These are phyloP conservation scores for Heterodera carotae DNA, from an alignment of 1,140 invertebrate genomes.

Conservation along the genomic window DNA sequence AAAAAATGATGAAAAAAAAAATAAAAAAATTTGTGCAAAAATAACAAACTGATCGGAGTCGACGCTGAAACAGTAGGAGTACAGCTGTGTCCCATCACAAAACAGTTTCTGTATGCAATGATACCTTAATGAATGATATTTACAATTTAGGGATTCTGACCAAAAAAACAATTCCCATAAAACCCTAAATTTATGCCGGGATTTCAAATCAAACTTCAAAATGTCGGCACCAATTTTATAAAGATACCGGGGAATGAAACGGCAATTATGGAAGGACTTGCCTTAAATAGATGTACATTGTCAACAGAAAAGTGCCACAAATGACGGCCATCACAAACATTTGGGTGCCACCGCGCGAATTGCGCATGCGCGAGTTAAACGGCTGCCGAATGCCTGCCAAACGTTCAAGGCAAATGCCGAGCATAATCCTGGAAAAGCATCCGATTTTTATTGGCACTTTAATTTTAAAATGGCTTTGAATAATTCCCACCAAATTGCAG, in stretches of 20 bases:
- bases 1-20: too few relatives aligned
- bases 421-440: constrained; percentile 39
- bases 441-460: too few relatives aligned
- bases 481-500: constrained; percentile 23
- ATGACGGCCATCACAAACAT: constrained; percentile 22
- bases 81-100: constrained; percentile 42
- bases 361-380: constrained; percentile 32
- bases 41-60: constrained; percentile 29
- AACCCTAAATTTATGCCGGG: too few relatives aligned
- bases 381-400: constrained; percentile 31
- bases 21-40: not conserved
- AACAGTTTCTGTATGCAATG: constrained; percentile 38
- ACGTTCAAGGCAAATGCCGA: constrained; percentile 42
- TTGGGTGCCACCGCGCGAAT: constrained; percentile 18
- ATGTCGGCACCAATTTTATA: not conserved
- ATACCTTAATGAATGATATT: constrained; percentile 25
- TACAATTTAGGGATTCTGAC: too few relatives aligned
- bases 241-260: not conserved
- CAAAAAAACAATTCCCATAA: too few relatives aligned
- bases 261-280: not conserved
- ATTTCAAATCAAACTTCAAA: too few relatives aligned
- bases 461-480: not conserved
- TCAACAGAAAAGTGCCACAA: constrained; percentile 35
- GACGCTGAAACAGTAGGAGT: constrained; percentile 38
- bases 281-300: constrained; percentile 37